phyloP scores from a whole-genome alignment of 1,140 invertebrate species.

The Eumeta japonica region DNA sequence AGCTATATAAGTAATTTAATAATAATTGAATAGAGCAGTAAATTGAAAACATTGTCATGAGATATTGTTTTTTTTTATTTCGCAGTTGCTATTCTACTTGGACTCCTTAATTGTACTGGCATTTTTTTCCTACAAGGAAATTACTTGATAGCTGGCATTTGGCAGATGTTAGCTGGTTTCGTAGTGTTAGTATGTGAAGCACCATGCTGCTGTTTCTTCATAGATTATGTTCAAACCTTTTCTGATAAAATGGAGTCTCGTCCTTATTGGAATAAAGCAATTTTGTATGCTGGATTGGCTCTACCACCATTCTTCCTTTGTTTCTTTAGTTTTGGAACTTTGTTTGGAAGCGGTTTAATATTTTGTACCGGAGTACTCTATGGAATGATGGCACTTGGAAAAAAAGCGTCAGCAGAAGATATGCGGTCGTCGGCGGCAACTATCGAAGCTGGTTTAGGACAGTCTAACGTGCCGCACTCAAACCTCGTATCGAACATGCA shows the following conservation, averaged over 20 bases:
- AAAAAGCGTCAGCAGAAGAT: constrained; percentile 75
- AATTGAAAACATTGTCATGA: too few species aligned
- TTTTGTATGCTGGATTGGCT: constrained; percentile 78
- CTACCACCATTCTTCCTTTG: constrained; percentile 78
- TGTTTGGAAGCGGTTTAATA: constrained; percentile 85
- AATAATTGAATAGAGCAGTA: too few species aligned
- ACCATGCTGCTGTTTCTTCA: constrained; percentile 91
- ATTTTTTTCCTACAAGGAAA: constrained; percentile 65
- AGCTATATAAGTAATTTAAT: too few species aligned
- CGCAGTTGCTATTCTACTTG: constrained; percentile 86
- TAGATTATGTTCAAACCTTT: constrained; percentile 86
- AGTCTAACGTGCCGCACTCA: constrained; percentile 56
- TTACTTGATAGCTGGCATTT: constrained; percentile 80
- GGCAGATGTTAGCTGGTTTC: constrained; percentile 88
- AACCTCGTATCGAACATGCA: constrained; percentile 76
- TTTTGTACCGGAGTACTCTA: constrained; percentile 87
- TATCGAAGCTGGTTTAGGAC: constrained; percentile 31
- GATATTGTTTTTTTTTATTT: too few species aligned
- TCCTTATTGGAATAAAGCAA: constrained; percentile 89
- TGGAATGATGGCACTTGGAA: constrained; percentile 90
- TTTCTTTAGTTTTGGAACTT: constrained; percentile 66
- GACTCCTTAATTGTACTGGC: constrained; percentile 73
- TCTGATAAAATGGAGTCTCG: constrained; percentile 78
- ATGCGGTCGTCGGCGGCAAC: constrained; percentile 69
- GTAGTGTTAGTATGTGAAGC: constrained; percentile 85